Conservation (phyloP, 2,797 vertebrate species). For the Hyperoplus immaculatus region DNA sequence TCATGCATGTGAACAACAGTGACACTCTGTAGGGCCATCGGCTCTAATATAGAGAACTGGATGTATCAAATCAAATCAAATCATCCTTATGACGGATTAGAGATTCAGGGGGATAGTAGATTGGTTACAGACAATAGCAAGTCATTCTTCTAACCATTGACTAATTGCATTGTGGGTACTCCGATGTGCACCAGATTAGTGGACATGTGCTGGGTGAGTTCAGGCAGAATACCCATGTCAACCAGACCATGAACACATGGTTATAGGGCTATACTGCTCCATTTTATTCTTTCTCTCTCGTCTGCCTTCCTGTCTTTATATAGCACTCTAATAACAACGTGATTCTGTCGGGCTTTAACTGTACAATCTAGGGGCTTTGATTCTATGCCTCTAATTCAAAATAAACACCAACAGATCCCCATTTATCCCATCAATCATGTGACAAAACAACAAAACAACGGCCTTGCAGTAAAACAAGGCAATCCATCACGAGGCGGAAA, state of each 20-base stretch:
- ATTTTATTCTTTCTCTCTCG: conserved; percentile 25
- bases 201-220: conserved; percentile 72
- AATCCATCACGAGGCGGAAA: conserved; percentile 58
- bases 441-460: conserved; percentile 54
- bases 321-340: not conserved
- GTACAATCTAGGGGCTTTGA: conserved; percentile 22
- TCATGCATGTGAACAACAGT: conserved; percentile 44
- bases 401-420: conserved; percentile 39
- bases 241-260: conserved; percentile 69
- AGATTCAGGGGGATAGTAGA: conserved; percentile 42
- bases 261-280: conserved; percentile 51
- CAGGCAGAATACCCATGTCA: conserved; percentile 68
- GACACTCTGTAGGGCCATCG: not conserved
- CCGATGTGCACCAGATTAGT: conserved; percentile 77
- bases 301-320: conserved; percentile 16
- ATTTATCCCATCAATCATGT: conserved; percentile 69
- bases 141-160: conserved; percentile 65
- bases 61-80: conserved; percentile 6
- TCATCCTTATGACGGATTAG: conserved; percentile 54
- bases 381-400: conserved; percentile 37
- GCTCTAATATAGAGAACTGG: conserved; percentile 39
- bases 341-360: conserved; percentile 32
- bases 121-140: conserved; percentile 54
- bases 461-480: conserved; percentile 47
- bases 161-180: conserved; percentile 72